A percentile compares a stretch with the other conserved stretches of the same genome.
phyloP scores from a whole-genome alignment of 2,113 vertebrate genomes.

The Eretmochelys imbricata region DNA sequence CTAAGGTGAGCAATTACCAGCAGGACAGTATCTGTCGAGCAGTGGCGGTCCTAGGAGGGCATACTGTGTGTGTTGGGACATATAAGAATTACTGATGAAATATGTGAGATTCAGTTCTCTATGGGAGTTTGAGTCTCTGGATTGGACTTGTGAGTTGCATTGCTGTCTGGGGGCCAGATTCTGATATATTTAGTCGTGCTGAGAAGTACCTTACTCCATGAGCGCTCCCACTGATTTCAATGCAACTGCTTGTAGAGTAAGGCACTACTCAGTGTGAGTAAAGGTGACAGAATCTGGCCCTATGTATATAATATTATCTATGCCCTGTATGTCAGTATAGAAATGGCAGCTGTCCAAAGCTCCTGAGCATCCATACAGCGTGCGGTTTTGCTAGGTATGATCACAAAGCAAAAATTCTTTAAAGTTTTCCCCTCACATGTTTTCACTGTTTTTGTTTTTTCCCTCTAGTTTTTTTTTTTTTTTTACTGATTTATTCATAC shows the following conservation, averaged over 20 bases:
- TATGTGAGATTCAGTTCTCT: neutral
- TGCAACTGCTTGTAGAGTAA: neutral
- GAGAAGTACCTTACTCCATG: neutral
- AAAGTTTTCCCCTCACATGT: neutral
- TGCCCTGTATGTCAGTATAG: neutral
- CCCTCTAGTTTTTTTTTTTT: neutral
- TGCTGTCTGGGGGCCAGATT: neutral
- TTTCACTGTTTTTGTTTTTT: neutral
- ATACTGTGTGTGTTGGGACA: neutral
- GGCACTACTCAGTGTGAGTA: neutral
- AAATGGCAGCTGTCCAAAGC: neutral
- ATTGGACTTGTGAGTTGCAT: neutral
- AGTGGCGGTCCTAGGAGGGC: neutral
- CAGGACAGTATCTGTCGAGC: too few species aligned
- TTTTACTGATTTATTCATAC: accelerated
- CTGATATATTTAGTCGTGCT: neutral
- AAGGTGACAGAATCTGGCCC: neutral
- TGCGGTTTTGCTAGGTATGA: accelerated
- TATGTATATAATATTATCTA: neutral
- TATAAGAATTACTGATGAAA: neutral
- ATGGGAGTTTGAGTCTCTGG: neutral
- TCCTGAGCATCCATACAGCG: accelerated
- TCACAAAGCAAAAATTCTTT: neutral
- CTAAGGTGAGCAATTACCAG: too few species aligned
- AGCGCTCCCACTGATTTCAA: neutral